Percentiles rank a stretch among this genome's conserved stretches.
phyloP scores from a whole-genome alignment of 2,113 vertebrate species.

The Prinia subflava region DNA sequence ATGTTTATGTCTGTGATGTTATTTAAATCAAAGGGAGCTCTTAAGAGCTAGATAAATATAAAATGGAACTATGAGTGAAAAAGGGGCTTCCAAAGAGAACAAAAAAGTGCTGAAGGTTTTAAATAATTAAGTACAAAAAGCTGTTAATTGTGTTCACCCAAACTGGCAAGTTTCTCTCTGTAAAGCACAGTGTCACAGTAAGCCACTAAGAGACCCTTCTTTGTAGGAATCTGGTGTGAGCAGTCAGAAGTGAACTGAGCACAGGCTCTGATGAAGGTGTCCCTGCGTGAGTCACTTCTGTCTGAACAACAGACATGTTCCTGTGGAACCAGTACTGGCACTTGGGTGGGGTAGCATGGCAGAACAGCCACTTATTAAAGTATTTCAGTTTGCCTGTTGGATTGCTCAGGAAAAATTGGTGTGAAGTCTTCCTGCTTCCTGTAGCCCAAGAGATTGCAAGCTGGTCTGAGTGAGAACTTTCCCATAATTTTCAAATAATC shows the following conservation, averaged over 20 bases:
- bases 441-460: background rate
- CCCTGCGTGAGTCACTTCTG: background rate
- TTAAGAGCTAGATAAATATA: background rate
- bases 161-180: background rate
- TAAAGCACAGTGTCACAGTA: background rate
- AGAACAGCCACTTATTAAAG: background rate
- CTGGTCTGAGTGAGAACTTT: background rate
- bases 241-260: background rate
- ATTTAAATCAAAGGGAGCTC: background rate
- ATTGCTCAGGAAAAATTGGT: background rate
- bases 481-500: background rate
- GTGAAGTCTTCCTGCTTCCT: background rate
- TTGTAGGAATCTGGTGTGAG: background rate
- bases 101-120: background rate
- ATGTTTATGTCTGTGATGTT: background rate
- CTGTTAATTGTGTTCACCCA: background rate
- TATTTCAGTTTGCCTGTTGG: background rate
- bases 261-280: background rate
- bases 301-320: background rate
- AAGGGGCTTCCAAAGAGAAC: background rate
- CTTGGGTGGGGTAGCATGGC: background rate
- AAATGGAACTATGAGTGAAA: background rate
- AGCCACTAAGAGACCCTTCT: background rate
- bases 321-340: background rate
- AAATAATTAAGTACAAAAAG: background rate